Base-by-base conservation (phyloP, 2,888 invertebrate genomes). In the Platycheirus rosarum region DNA sequence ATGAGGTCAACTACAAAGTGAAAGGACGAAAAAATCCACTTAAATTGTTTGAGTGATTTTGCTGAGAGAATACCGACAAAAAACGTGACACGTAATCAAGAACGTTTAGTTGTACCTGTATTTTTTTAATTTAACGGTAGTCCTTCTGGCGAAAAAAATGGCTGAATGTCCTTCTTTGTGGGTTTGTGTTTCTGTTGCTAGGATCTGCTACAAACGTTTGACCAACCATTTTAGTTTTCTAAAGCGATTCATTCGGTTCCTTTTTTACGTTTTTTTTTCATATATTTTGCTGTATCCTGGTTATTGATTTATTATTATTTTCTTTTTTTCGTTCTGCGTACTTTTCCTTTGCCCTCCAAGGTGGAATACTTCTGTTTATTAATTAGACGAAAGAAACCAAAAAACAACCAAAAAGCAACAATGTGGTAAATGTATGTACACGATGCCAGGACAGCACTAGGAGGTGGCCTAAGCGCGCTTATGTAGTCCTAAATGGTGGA, bases 351-450 rank as follows among this genome's bases (percentile, higher is more conserved):
- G 49, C 71, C 71, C 71, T 82, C 66, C 49, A 73, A 82, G 82
- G 82, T 77, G 57, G 82, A 77, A 82, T 73, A 71, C 82, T 82
- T 77, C 77, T 82, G 82, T 77, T 82, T 82, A 82, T 82, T 82
- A 82, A 82, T 82, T 82, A 82, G 82, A 73, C 73, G 77, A 73
- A 82, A 73, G 77, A 77, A 80, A 65, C 74, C 63, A 75, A 63
- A 80, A 82, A 73, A 77, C 71, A 63, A 71, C 66, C 68, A 77
- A 82, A 82, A 76, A 48, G 57, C 77, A 68, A 62, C 57, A 63
- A 57, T 57, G 68, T 57, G 62, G 68, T 65, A 63, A 48, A 29
- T 63, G 53, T 44, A 51, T 53, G 57, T 44, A 63, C 44, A 23
- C 13, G 14, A 29, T 37, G 40, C 9, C 20, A 63, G 60, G 63